phyloP scores from a whole-genome alignment of 2,888 invertebrate species.

The Leptarthrus brevirostris region DNA sequence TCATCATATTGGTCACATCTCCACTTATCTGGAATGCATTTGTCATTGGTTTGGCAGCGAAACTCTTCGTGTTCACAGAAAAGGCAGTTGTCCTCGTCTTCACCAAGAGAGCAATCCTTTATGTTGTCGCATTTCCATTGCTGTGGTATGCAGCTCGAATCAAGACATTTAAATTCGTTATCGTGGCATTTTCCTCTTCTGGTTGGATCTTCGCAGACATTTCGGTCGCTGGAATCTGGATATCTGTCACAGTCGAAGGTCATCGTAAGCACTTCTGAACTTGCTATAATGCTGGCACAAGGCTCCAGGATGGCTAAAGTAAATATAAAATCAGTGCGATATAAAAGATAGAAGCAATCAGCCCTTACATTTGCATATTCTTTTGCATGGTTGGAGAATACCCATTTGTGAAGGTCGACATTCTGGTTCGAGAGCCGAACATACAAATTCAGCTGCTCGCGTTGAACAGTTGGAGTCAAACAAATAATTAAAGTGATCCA shows the following conservation, averaged over 20 bases:
- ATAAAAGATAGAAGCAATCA: not conserved
- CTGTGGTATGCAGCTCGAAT: slow-evolving; percentile 72
- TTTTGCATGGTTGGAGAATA: slow-evolving; percentile 73
- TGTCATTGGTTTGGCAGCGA: slow-evolving; percentile 67
- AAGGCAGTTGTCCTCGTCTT: slow-evolving; percentile 68
- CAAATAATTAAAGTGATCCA: slow-evolving; percentile 72
- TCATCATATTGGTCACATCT: slow-evolving; percentile 74
- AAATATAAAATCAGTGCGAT: slow-evolving; percentile 15
- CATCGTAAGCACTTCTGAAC: slow-evolving; percentile 69
- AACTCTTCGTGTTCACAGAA: slow-evolving; percentile 68
- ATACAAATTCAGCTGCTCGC: slow-evolving; percentile 73
- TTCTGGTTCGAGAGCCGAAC: slow-evolving; percentile 75
- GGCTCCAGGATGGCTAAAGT: slow-evolving; percentile 72
- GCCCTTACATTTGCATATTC: slow-evolving; percentile 73
- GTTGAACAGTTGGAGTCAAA: slow-evolving; percentile 74
- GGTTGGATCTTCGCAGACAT: slow-evolving; percentile 70
- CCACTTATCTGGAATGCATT: slow-evolving; percentile 71
- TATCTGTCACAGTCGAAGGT: slow-evolving; percentile 74
- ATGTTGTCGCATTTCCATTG: slow-evolving; percentile 72
- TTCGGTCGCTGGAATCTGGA: slow-evolving; percentile 69
- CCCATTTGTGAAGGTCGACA: slow-evolving; percentile 72
- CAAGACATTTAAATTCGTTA: slow-evolving; percentile 71
- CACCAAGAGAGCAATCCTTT: slow-evolving; percentile 67
- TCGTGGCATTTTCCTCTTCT: slow-evolving; percentile 68
- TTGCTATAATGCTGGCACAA: slow-evolving; percentile 72